Evolutionary conservation across 2,797 vertebrate species (phyloP), one percentile per base, ranked within the genome.

Genomic region (Peromyscus nudipes): DNA sequence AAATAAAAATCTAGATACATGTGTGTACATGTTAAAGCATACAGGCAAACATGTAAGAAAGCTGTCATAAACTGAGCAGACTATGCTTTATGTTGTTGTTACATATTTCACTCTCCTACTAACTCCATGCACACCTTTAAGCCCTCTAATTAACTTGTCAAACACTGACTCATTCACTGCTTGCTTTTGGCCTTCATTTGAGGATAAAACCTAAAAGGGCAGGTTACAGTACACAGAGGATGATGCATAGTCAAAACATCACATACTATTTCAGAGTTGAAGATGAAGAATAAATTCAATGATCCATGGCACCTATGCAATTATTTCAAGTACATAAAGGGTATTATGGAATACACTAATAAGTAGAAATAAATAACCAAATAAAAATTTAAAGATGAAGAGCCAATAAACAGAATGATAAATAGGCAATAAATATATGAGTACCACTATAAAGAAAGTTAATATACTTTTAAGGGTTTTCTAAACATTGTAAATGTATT

Each of bases 121-220:
- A 94, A 65, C 34, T 64, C 84, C 49, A 65, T 8, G 6, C 49
- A 81, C 88, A 40, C 7, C n/a, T 87, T 81, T 81, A 49, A 92
- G 89, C 71, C n/a, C 65, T 67, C 6, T 83, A 87, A 92, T 95
- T 94, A 96, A 89, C 37, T 62, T 84, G 57, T 93, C 60, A 87
- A 93, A 84, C 79, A 76, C 25, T 64, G 25, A 60, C 57, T 69
- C 31, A 16, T 62, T 96, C 60, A 52, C 23, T 62, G 84, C 0
- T 69, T n/a, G 31, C 64, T 93, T 95, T 91, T 75, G 65, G 57
- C 29, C 34, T 95, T 27, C 34, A 77, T 34, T 27, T 95, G 85
- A 91, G 75, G 80, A 76, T 27, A 23, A 96, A 73, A 37, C 16
- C 62, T 71, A 62, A 92, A 89, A n/a, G 25, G 21, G n/a, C 4